Base-by-base conservation (phyloP, 1,140 invertebrate genomes). In the Solen grandis region DNA sequence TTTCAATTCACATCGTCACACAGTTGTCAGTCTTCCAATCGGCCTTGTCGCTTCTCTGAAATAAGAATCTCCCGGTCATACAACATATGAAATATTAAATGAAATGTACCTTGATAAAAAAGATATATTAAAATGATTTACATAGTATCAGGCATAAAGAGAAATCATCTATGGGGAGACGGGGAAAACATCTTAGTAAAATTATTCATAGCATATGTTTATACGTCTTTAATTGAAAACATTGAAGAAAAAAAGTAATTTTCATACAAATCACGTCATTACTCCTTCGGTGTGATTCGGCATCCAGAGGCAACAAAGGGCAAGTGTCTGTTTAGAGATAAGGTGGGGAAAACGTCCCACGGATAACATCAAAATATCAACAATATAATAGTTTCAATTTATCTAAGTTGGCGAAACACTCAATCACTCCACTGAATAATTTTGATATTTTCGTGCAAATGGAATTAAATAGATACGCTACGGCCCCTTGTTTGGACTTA, bases 191-290 rank as follows among this genome's bases (percentile, higher is more conserved):
- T 46, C 8, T 46, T 46, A 8, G 41, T 46, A 46, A 46, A 46
- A 46, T 46, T 46, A 46, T 46, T 46, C 41, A 46, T 46, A 46
- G 8, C 8, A 60, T 62, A 62, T 74, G 57, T 74, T 74, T 74
- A 55, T 41, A 35, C 41, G 41, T 41, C 41, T 74, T 57, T 76
- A 65, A 65, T 54, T 76, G 73, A 76, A 76, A 60, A 76, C 59
- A 63, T 63, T 65, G 52, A 33, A 33, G 31, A 73, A 66, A 63
- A 62, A 69, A 68, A 25, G 27, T 41, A 65, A 69, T 69, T 78
- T 68, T 78, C 75, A 60, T 78, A 69, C 75, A 69, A 78, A 78
- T 78, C 66, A 78, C 69, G 69, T 50, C 66, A 78, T 78, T 78
- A 78, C 68, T 65, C 75, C 57, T 33, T 46, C 57, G 46, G 62